Evolutionary conservation across 2,797 vertebrate species (phyloP), one percentile per base, ranked within the genome.

Genomic region (Huso huso): DNA sequence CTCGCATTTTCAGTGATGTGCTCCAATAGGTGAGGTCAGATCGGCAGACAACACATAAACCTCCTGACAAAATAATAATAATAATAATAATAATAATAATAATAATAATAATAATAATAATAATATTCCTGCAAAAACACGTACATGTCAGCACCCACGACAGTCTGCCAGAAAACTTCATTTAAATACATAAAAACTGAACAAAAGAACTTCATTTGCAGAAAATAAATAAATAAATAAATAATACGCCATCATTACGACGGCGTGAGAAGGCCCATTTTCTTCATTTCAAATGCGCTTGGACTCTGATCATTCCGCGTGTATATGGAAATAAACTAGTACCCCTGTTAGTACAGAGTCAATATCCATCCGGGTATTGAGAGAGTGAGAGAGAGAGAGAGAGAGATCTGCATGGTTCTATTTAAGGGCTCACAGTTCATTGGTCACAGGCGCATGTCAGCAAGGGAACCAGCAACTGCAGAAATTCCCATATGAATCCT

Each of bases 301-400:
- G 66, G n/a, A 37, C 23, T n/a, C 15, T 53, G 13, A 67, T 62
- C 66, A 48, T 49, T 67, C 66, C 66, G 66, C 66, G 50, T 49
- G 58, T 67, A 67, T 67, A 67, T 52, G 66, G 50, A 37, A 67
- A 67, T 67, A 67, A 67, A 67, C 58, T 67, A 67, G 66, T 67
- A 10, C 58, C 66, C 23, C 58, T 48, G 23, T 57, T 67, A 57
- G 66, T 57, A 61, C 58, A 15, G 58, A 62, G 66, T 62, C 66
- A 67, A 67, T 67, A 67, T 18, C 61, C 66, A 67, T 67, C 66
- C 66, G 66, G 66, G 66, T 67, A 67, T 62, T 49, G 61, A 62
- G 62, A 61, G n/a, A 18, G 15, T n/a, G 15, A 18, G 15, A 18
- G 15, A 18, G 15, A 18, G 15, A 18, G 15, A 18, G 15, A 18